Conservation (phyloP, 1,140 invertebrate genomes). For the Lepeophtheirus salmonis region DNA sequence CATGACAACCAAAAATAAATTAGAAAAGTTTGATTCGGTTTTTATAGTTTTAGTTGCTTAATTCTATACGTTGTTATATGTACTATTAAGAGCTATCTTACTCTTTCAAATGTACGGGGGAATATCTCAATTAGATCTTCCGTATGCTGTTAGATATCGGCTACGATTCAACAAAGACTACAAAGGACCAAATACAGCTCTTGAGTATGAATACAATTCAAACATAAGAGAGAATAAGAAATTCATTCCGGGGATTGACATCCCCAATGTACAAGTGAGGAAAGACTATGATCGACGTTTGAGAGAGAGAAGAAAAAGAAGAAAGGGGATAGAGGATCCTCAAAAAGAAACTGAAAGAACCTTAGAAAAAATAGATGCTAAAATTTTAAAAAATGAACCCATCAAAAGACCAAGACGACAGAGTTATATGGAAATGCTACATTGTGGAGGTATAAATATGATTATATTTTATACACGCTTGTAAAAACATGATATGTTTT, state of each 20-base stretch:
- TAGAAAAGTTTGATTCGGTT: no score
- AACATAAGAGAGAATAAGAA: background rate
- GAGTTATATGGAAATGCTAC: conserved; percentile 9
- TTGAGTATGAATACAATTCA: background rate
- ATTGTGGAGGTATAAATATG: conserved; percentile 4
- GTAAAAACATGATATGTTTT: no score
- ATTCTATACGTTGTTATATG: no score
- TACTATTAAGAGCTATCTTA: no score
- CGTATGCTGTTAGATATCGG: background rate
- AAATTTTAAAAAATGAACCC: no score
- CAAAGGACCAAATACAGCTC: background rate
- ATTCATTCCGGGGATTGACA: background rate
- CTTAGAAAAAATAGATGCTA: background rate
- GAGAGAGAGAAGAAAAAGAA: background rate
- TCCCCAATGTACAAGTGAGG: background rate
- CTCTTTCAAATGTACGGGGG: no score
- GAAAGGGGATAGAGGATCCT: background rate
- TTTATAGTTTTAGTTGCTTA: no score
- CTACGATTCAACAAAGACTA: background rate
- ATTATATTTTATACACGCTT: no score
- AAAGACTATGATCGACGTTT: background rate
- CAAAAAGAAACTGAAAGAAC: background rate
- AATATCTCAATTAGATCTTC: background rate
- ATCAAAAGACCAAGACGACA: background rate
- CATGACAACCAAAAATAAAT: no score